A percentile compares a stretch with the other conserved stretches of the same genome.
Evolutionary conservation across 2,888 invertebrate species (phyloP).

Genomic region (Clepsis dumicolana): DNA sequence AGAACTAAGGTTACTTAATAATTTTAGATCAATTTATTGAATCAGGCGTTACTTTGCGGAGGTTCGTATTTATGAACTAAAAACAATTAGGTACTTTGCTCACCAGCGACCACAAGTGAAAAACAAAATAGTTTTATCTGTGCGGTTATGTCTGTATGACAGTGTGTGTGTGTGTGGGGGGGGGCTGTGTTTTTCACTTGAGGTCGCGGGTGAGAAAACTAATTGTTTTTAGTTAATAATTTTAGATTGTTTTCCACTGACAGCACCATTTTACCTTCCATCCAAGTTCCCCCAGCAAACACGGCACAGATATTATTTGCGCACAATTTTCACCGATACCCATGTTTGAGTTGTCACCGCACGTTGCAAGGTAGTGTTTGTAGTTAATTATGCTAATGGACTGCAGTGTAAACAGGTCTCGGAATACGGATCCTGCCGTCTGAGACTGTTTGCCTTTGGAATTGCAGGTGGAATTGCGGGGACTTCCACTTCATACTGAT

Average conservation of each 20-base stretch:
- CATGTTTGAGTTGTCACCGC: constrained; percentile 73
- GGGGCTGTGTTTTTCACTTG: too few relatives aligned
- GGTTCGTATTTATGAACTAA: too few relatives aligned
- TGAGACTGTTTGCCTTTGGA: constrained; percentile 55
- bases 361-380: constrained; percentile 69
- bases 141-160: too few relatives aligned
- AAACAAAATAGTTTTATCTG: too few relatives aligned
- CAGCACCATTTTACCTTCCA: constrained; percentile 49
- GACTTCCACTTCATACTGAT: neutral
- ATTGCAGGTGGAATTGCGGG: constrained; percentile 47
- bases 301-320: constrained; percentile 67
- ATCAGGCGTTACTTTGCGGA: too few relatives aligned
- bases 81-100: too few relatives aligned
- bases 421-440: constrained; percentile 49
- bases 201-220: too few relatives aligned
- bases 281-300: constrained; percentile 29
- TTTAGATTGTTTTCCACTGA: neutral
- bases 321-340: constrained; percentile 69
- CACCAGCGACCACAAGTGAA: too few relatives aligned
- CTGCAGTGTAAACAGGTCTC: constrained; percentile 62
- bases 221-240: neutral
- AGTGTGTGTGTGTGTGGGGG: too few relatives aligned
- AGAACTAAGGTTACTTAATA: too few relatives aligned
- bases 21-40: too few relatives aligned
- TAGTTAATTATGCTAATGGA: constrained; percentile 80